Evolutionary conservation across 1,140 invertebrate species (phyloP), one percentile per base, ranked within the genome.

Genomic region (Pachyrhynchus sulphureomaculatus): DNA sequence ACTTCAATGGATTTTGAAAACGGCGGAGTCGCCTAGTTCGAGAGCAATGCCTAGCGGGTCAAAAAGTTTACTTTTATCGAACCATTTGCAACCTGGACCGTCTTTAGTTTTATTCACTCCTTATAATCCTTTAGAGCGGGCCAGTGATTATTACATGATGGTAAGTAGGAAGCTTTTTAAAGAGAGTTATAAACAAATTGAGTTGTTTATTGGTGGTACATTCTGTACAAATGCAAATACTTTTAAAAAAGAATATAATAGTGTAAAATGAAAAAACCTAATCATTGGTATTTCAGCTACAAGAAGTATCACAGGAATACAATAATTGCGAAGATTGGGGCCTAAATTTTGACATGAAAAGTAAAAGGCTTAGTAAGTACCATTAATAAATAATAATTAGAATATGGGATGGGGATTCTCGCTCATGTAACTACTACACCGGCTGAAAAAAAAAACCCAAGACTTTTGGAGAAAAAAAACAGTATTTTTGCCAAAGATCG

Each of bases 31-130:
- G 67, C 80, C 83, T 0, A 80, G 82, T 4, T 72, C 79, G 5
- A 86, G 87, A 81, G 70, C 86, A 9, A 81, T 84, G 60, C 86
- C 87, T 1, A 79, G 83, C 42, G 87, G 86, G 69, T 79, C 79
- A 34, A 89, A 89, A 73, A 82, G 84, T 8, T 75, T 81, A 9
- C 82, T 78, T 34, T 78, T 89, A 20, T 82, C 85, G 17, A 80
- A 79, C 64, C 84, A 82, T 72, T 76, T 86, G 8, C 80, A 82
- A 51, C 79, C 80, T n/a, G 85, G 85, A 49, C 86, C 87, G 4
- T 82, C 85, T 20, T 69, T 90, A 32, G 81, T 90, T 66, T 72
- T 90, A 26, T 90, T 90, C 68, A 89, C 87, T 1, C 88, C 88
- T 15, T 77, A 84, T 29, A 88, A 88, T 77, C 84, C 85, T 13